phyloP scores from a whole-genome alignment of 2,797 vertebrate genomes.

The Pachyuromys duprasi region DNA sequence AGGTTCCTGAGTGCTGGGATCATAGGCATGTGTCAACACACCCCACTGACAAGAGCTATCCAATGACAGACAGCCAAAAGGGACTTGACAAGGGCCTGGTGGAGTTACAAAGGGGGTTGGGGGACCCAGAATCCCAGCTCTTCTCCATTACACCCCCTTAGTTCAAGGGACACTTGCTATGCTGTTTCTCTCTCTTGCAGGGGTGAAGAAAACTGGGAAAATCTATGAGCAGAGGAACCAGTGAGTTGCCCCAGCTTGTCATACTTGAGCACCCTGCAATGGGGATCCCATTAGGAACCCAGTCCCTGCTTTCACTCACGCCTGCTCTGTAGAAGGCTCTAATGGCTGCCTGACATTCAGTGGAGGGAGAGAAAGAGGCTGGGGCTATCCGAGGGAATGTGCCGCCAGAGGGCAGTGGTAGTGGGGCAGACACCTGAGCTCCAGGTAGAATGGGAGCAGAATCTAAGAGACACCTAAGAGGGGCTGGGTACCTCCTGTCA shows the following conservation, averaged over 20 bases:
- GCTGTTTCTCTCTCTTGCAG: conserved; percentile 72
- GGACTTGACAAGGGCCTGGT: not conserved
- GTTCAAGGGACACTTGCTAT: not conserved
- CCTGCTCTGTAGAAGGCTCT: not conserved
- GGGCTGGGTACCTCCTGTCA: not conserved
- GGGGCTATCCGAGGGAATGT: not conserved
- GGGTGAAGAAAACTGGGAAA: conserved; percentile 56
- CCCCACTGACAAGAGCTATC: not conserved
- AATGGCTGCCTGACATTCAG: not conserved
- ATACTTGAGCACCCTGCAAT: not conserved
- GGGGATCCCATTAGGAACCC: accelerated
- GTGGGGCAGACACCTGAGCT: not conserved
- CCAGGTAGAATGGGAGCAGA: not conserved
- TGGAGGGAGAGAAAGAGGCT: not conserved
- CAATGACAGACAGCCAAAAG: not conserved
- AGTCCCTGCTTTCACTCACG: not conserved
- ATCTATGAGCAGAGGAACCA: conserved; percentile 68
- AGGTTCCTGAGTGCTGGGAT: not conserved
- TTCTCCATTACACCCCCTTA: too few species aligned
- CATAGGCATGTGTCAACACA: not conserved
- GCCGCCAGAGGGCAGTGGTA: not conserved
- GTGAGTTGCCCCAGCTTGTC: conserved; percentile 79
- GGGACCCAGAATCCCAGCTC: not conserved
- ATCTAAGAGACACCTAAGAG: not conserved
- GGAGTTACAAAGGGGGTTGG: too few species aligned